phyloP scores from a whole-genome alignment of 2,113 vertebrate species.

The Pangasianodon gigas region DNA sequence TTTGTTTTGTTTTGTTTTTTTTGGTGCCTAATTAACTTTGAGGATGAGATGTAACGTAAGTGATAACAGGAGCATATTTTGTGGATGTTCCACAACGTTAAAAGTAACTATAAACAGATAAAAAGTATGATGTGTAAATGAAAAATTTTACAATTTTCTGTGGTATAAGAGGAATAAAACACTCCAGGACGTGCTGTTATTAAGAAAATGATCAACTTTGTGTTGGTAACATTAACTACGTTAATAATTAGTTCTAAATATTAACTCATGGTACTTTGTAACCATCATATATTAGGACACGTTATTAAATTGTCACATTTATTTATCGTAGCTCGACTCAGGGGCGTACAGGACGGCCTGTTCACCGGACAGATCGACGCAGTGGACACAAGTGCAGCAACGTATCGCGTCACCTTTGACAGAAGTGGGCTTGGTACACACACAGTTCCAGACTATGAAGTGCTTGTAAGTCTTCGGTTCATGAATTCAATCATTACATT shows the following conservation, averaged over 20 bases:
- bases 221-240: neutral
- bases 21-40: neutral
- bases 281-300: neutral
- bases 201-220: neutral
- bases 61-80: neutral
- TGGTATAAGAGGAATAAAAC: neutral
- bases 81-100: neutral
- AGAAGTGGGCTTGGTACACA: constrained; percentile 94
- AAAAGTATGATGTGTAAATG: neutral
- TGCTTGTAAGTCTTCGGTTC: constrained; percentile 82
- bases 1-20: too few relatives aligned
- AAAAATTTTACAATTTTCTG: neutral
- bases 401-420: constrained; percentile 97
- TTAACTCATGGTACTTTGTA: neutral
- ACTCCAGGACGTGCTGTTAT: neutral
- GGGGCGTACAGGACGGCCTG: constrained; percentile 91
- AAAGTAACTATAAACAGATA: neutral
- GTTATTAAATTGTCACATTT: neutral
- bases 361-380: constrained; percentile 98
- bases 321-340: constrained; percentile 83
- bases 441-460: constrained; percentile 97
- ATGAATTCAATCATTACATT: neutral
- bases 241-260: neutral
- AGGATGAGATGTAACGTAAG: neutral
- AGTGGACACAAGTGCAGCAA: constrained; percentile 93